These are phyloP conservation scores for Mesocentrotus franciscanus DNA, from an alignment of 53 echinoderm and acorn worm genomes.

Conservation along the genomic window DNA sequence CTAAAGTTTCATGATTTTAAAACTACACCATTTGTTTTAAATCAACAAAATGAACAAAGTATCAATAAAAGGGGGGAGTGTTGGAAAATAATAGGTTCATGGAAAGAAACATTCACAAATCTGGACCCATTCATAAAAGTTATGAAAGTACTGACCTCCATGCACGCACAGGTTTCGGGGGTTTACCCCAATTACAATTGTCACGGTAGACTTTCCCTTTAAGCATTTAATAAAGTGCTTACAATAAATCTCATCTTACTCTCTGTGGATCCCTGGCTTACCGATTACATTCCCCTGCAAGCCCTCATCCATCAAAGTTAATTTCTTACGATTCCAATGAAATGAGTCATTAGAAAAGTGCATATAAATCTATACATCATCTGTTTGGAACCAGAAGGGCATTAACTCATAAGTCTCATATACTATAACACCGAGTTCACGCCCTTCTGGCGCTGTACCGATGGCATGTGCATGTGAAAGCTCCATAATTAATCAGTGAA, in stretches of 20 bases:
- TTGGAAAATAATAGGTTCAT: no score
- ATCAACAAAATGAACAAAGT: no score
- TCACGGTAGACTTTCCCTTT: not conserved
- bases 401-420: no score
- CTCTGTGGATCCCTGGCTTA: not conserved
- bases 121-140: no score
- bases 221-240: conserved; percentile 4
- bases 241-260: not conserved
- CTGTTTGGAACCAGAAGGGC: not conserved
- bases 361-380: not conserved
- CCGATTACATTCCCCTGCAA: conserved; percentile 13
- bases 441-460: no score
- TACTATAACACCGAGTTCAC: not conserved
- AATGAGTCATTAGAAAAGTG: conserved; percentile 27
- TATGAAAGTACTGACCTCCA: no score
- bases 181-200: no score
- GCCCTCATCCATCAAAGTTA: conserved; percentile 28
- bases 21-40: no score
- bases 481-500: not conserved
- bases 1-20: no score
- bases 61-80: no score
- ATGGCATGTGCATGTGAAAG: conserved; percentile 1
- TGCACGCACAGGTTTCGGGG: no score
- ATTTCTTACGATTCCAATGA: conserved; percentile 17
- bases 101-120: no score